Percentiles rank a stretch among this genome's conserved stretches.
phyloP scores from a whole-genome alignment of 2,888 invertebrate genomes.

The Encarsia formosa region DNA sequence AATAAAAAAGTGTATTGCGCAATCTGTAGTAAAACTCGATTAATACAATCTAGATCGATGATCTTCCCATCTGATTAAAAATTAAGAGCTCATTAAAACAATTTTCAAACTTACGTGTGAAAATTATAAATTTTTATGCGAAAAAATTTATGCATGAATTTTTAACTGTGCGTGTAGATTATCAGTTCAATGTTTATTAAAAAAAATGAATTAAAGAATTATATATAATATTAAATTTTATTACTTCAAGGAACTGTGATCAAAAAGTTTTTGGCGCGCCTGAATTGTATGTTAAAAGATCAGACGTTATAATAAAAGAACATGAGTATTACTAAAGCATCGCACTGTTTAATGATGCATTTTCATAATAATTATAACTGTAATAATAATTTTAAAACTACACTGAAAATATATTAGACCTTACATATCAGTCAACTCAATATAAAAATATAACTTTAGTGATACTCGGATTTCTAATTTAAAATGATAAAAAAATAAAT shows the following conservation, averaged over 20 bases:
- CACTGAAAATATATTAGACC: too few relatives aligned
- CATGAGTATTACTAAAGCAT: slow-evolving; percentile 7
- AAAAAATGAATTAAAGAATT: neutral
- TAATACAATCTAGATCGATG: neutral
- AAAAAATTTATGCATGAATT: neutral
- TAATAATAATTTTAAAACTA: too few relatives aligned
- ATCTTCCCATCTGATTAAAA: neutral
- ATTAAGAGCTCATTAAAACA: slow-evolving; percentile 1
- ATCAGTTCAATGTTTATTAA: neutral
- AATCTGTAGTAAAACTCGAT: slow-evolving; percentile 3
- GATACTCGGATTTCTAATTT: slow-evolving; percentile 5
- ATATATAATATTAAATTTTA: neutral
- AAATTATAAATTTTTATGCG: neutral
- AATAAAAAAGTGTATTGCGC: slow-evolving; percentile 16
- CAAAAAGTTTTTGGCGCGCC: slow-evolving; percentile 17
- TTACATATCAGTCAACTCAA: too few relatives aligned
- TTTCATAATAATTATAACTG: too few relatives aligned
- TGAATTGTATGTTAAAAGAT: slow-evolving; percentile 7
- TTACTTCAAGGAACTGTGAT: slow-evolving; percentile 21
- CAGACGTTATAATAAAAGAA: slow-evolving; percentile 7
- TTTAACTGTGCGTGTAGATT: neutral
- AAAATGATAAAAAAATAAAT: slow-evolving; percentile 1
- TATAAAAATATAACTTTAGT: slow-evolving; percentile 1
- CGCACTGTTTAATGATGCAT: neutral
- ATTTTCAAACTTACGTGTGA: too few relatives aligned